Conservation (phyloP, 1,140 invertebrate species). For the Subanguina moxae region DNA sequence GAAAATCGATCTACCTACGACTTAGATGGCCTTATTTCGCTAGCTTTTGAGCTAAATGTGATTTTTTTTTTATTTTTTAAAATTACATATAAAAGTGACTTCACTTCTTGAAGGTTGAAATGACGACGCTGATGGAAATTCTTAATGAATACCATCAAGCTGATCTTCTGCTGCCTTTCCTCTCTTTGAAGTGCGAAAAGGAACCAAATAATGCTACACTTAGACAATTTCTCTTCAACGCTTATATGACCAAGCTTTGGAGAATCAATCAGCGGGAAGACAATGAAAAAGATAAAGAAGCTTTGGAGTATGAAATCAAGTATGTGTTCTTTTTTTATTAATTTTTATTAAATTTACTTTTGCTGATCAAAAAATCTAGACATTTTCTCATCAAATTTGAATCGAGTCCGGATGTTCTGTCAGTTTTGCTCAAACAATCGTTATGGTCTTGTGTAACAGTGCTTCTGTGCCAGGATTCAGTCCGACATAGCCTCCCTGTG, state of each 20-base stretch:
- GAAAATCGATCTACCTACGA: neutral
- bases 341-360: too few species aligned
- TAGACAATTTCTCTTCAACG: constrained; percentile 35
- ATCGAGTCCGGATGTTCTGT: constrained; percentile 16
- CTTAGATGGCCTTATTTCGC: constrained; percentile 40
- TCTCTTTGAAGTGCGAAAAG: constrained; percentile 30
- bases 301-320: constrained; percentile 20
- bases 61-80: constrained; percentile 20
- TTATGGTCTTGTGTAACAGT: constrained; percentile 36
- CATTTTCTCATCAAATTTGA: constrained; percentile 41
- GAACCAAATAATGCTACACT: constrained; percentile 18
- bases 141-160: constrained; percentile 23
- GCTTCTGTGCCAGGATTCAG: constrained; percentile 19
- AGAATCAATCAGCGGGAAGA: constrained; percentile 21
- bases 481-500: constrained; percentile 10
- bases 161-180: constrained; percentile 36
- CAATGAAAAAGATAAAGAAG: constrained; percentile 11
- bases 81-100: neutral
- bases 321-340: neutral
- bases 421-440: constrained; percentile 33
- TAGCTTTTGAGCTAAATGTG: constrained; percentile 35
- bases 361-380: constrained; percentile 9
- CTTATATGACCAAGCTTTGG: constrained; percentile 32
- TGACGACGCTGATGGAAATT: constrained; percentile 18
- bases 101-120: constrained; percentile 35